Base-by-base conservation (phyloP, 2,113 vertebrate genomes). In the Acrocephalus arundinaceus region DNA sequence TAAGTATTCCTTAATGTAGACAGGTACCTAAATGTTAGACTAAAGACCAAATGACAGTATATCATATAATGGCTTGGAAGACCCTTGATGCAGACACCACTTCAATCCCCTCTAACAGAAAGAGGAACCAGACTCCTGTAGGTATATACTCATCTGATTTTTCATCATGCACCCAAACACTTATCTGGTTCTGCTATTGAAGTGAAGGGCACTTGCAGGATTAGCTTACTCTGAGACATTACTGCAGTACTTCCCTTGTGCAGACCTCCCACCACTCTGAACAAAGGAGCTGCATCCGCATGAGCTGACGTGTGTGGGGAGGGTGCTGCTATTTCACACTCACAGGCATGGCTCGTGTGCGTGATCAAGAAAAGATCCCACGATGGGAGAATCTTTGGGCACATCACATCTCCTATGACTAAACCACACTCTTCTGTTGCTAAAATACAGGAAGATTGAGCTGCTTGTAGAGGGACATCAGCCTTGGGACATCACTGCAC, bases 391-490 rank as follows among this genome's bases (percentile, higher is more conserved):
- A 61, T 48, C 54, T 65, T 17, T 10, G 33, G 35, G 46, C 25
- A 61, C 62, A 62, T 61, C 45, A 51, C 28, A 46, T 46, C 35
- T 55, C 57, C 54, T 25, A 10, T 21, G 20, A 70, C 33, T 55
- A 8, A 89, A 51, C 39, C 67, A 63, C 28, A 2, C 18, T 7
- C 65, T 28, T 48, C n/a, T 71, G 21, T 27, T 74, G n/a, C n/a
- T 54, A 45, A 74, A 74, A 54, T 24, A 58, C 24, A 24, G n/a
- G 37, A 57, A 74, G 30, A 41, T 5, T 10, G 41, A 93, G 61
- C 13, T 0, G 0, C 27, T 1, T 24, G 19, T 46, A 67, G n/a
- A 59, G 24, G 54, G 7, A 19, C 14, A 31, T 52, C 70, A 57
- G 39, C 21, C 33, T 68, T 8, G 2, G 41, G 18, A 63, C 71